These are phyloP conservation scores for Auanema freiburgensis DNA, from an alignment of 2,888 invertebrate species.

Conservation along the genomic window DNA sequence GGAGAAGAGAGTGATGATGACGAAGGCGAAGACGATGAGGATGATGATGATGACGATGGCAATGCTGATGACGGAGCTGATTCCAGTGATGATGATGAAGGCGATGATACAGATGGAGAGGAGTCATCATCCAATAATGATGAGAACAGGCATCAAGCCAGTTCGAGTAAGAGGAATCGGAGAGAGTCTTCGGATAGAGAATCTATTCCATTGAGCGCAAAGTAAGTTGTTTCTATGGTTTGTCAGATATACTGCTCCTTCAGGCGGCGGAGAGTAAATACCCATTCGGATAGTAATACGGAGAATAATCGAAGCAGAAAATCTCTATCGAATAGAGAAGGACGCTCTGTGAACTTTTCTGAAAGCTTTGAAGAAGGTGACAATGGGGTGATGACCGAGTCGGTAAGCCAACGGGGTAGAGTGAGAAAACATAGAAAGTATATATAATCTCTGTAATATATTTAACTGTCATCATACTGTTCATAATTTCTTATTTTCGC, in stretches of 20 bases:
- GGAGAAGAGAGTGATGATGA: too few species aligned
- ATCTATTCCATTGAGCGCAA: neutral
- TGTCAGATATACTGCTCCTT: too few species aligned
- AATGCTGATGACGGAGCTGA: neutral
- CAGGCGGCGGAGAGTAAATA: too few species aligned
- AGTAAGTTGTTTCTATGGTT: too few species aligned
- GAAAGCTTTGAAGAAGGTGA: constrained; percentile 4
- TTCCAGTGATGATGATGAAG: constrained; percentile 1
- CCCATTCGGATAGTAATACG: too few species aligned
- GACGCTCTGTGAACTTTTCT: too few species aligned
- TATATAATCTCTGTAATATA: neutral
- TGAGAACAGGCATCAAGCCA: neutral
- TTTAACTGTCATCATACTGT: constrained; percentile 2
- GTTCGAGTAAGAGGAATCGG: neutral
- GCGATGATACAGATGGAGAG: constrained; percentile 1
- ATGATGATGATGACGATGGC: constrained; percentile 1
- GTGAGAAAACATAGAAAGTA: constrained; percentile 3
- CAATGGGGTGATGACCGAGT: neutral
- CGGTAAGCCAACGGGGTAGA: constrained; percentile 19
- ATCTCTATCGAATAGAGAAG: too few species aligned
- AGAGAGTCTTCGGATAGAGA: neutral
- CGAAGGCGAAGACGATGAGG: constrained; percentile 5
- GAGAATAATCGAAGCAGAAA: too few species aligned
- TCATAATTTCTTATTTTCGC: neutral
- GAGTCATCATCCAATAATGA: too few species aligned